phyloP scores from a whole-genome alignment of 2,797 vertebrate species.

The Sandelia bainsii region DNA sequence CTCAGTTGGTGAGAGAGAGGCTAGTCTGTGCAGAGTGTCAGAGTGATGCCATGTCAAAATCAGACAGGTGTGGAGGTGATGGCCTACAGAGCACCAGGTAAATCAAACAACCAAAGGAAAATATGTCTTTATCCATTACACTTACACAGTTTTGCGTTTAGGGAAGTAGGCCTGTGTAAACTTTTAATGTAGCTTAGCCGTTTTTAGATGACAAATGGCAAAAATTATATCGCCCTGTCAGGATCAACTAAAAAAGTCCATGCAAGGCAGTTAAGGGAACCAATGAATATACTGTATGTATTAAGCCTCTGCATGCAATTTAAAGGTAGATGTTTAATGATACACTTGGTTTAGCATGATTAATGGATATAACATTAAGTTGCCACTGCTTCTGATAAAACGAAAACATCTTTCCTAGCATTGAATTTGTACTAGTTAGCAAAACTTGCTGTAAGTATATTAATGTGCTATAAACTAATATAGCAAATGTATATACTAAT shows the following conservation, averaged over 20 bases:
- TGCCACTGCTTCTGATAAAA: too few species aligned
- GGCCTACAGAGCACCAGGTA: conserved; percentile 85
- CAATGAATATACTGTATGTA: not conserved
- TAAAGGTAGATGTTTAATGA: not conserved
- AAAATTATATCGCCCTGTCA: not conserved
- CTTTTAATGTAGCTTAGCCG: not conserved
- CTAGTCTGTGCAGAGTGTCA: conserved; percentile 87
- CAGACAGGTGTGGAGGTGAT: conserved; percentile 82
- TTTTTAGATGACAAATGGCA: not conserved
- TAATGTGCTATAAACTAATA: too few species aligned
- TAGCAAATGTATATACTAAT: too few species aligned
- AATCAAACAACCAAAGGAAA: conserved; percentile 6
- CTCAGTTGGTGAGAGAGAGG: conserved; percentile 80
- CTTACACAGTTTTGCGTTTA: not conserved
- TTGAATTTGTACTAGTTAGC: too few species aligned
- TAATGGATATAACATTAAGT: too few species aligned
- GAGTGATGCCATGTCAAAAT: conserved; percentile 76
- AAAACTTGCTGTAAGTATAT: too few species aligned
- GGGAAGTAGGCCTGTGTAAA: not conserved
- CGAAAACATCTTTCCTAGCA: too few species aligned
- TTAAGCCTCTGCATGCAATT: not conserved
- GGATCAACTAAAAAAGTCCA: not conserved
- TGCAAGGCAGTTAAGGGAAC: not conserved
- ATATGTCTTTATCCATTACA: not conserved
- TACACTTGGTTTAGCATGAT: too few species aligned